Base-by-base conservation (phyloP, 2,113 vertebrate species). In the Dissostichus mawsoni region DNA sequence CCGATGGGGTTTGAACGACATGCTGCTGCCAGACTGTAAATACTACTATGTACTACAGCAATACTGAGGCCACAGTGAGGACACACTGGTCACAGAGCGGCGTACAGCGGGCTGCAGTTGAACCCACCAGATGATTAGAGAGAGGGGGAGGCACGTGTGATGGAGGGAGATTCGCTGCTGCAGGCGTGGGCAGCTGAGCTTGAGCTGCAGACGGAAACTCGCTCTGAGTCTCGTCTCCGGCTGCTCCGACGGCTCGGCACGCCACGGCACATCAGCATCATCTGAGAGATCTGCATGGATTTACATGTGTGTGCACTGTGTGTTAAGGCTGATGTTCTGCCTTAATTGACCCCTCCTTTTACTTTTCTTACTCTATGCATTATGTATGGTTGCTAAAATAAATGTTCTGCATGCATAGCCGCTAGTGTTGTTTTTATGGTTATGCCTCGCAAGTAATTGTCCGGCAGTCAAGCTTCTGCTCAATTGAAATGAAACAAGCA, bases 251-350 rank as follows among this genome's bases (percentile, higher is more conserved):
- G 48, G 87, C 81, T 68, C 51, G 0, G 18, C 57, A 80, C 53
- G 85, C 72, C 87, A 85, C 69, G 68, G 5, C 76, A 7, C 2
- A 55, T 89, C 84, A 86, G 53, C 82, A 0, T 90, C 87, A 88
- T 45, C 69, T 0, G 14, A 65, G 84, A 61, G 20, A 72, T 64
- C 44, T 48, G 9, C 4, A 4, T 11, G 5, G 17, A 51, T 66
- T 44, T 0, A 56, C 63, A 52, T 56, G 25, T n/a, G 7, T 20
- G n/a, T 63, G 50, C 20, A 57, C 17, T n/a, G 13, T 33, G 13
- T 67, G n/a, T 41, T 41, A 41, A 41, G 8, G 36, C 36, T 8
- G 36, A 41, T 41, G 36, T 41, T 41, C 36, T 41, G 36, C 7
- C 36, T 0, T 41, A 53, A 59, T 20, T 0, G 29, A 1, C 50